These are phyloP conservation scores for Acanthosepion lycidas DNA, from an alignment of 2,888 invertebrate species.

Conservation along the genomic window DNA sequence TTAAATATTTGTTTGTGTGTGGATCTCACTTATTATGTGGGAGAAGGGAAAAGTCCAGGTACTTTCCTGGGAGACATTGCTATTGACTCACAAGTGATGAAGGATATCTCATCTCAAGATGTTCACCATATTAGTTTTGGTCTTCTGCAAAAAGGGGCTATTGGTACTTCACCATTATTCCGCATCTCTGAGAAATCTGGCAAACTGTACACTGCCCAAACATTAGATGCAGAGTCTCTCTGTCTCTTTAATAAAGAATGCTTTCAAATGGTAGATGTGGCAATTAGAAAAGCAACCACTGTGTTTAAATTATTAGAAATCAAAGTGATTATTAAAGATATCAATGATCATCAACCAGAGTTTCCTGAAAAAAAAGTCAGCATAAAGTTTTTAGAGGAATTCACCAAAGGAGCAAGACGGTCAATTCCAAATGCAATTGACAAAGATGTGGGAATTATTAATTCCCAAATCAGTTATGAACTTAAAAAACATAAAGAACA, in stretches of 20 bases:
- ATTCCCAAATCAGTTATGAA: background rate
- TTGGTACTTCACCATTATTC: background rate
- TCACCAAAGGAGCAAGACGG: background rate
- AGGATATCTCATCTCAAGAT: background rate
- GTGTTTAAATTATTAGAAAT: background rate
- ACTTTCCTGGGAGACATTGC: background rate
- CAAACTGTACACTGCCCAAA: background rate
- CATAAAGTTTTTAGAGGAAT: background rate
- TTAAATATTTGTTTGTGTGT: background rate
- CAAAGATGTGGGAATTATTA: background rate
- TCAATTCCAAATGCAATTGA: slow-evolving; percentile 22
- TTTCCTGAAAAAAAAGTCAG: background rate
- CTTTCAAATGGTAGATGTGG: background rate
- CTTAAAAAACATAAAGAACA: background rate
- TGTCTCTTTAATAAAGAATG: background rate
- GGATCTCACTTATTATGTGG: background rate
- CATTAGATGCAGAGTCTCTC: background rate
- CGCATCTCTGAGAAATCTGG: background rate
- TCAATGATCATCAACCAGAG: background rate
- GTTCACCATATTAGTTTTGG: background rate
- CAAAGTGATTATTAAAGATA: background rate
- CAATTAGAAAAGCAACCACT: background rate
- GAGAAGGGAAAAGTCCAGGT: background rate
- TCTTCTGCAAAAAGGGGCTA: background rate
- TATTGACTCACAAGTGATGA: background rate